Base-by-base conservation (phyloP, 2,797 vertebrate genomes). In the Rousettus madagascariensis region DNA sequence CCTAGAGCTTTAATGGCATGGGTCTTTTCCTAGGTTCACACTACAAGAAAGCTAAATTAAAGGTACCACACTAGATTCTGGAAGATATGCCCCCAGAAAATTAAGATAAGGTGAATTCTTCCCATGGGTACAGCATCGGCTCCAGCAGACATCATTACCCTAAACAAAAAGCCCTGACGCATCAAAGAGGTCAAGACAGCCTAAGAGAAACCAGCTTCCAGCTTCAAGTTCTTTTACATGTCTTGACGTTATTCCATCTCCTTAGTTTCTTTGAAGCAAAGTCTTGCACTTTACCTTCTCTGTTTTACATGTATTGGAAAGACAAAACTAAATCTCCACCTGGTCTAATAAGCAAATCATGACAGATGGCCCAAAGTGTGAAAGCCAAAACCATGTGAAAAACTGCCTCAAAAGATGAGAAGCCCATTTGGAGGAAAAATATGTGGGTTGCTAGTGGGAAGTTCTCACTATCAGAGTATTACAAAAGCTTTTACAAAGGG, bases 381-480 rank as follows among this genome's bases (percentile, higher is more conserved):
- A 95, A 97, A 96, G 88, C 26, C 83, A 89, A 96, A 96, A 88
- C 83, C 80, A 85, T 88, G 87, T 93, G 94, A 78, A 96, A 94
- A 97, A 94, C 80, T 96, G 90, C 83, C 94, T 95, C 43, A 88
- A 75, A 88, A 96, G 88, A 79, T 80, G 55, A 96, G 66, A 77
- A 86, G 74, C 85, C 74, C 75, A 80, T 91, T 95, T 90, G 90
- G 69, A 91, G 28, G n/a, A 80, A 82, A 98, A 80, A 15, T 33
- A 85, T 63, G 93, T 91, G 90, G 93, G 97, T 68, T 96, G 91
- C n/a, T 93, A 59, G 96, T 97, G 66, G 80, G 94, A 95, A 85
- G 96, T 97, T 97, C 90, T 93, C 88, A 95, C 33, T 90, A 46
- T 96, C 87, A 84, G 97, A 92, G 96, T 98, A 98, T 97, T 90